A percentile compares a stretch with the other conserved stretches of the same genome.
Conservation (phyloP, 2,113 vertebrate genomes). For the Periophthalmus modestus region DNA sequence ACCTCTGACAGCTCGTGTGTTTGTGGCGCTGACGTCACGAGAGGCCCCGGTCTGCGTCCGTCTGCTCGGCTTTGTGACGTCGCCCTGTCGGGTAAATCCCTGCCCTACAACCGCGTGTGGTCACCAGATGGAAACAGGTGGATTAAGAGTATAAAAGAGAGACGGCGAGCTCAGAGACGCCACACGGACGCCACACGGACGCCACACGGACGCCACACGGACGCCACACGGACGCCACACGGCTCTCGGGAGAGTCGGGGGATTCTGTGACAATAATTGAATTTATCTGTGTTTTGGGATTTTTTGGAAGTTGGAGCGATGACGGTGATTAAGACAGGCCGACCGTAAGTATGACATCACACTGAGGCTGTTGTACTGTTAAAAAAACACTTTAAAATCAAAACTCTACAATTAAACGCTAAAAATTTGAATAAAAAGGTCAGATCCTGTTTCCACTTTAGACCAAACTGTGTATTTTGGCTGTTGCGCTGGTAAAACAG, state of each 20-base stretch:
- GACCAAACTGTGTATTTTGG: no score
- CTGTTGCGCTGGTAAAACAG: no score
- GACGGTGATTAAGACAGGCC: conserved; percentile 72
- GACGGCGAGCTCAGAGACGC: conserved; percentile 24
- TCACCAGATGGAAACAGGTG: conserved; percentile 76
- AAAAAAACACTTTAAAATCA: no score
- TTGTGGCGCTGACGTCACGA: not conserved
- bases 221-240: no score
- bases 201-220: no score
- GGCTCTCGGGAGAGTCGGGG: no score
- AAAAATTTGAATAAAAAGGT: no score
- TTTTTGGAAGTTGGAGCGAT: conserved; percentile 50
- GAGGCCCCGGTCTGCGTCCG: conserved; percentile 30
- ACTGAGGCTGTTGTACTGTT: not conserved
- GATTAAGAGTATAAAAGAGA: conserved; percentile 75
- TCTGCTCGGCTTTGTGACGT: conserved; percentile 51
- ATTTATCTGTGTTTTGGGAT: conserved; percentile 6
- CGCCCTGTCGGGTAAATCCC: conserved; percentile 60
- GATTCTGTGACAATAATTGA: conserved; percentile 20
- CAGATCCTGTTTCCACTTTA: no score
- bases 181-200: no score
- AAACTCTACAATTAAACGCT: no score
- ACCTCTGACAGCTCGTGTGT: not conserved
- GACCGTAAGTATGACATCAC: conserved; percentile 70
- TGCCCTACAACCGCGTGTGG: conserved; percentile 52